These are phyloP conservation scores for Lepidothrix coronata DNA, from an alignment of 2,113 vertebrate genomes.

Conservation along the genomic window DNA sequence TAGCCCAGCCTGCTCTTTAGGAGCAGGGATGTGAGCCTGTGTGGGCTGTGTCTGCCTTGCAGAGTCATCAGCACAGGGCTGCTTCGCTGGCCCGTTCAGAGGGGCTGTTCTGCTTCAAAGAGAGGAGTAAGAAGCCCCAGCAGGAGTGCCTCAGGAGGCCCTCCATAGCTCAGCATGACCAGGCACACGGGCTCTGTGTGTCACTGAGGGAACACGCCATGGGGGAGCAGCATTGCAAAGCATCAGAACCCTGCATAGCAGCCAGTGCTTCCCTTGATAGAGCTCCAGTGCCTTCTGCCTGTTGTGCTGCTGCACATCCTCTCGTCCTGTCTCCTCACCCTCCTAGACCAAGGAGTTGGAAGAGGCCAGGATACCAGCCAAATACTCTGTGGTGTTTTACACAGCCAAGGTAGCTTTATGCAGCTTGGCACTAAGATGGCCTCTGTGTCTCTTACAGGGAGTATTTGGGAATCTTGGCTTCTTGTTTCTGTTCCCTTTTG, in stretches of 20 bases:
- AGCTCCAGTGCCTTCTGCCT: slow-evolving; percentile 9
- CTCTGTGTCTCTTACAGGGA: background rate
- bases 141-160: background rate
- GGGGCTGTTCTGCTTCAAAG: background rate
- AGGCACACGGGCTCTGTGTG: accelerated
- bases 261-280: background rate
- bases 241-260: background rate
- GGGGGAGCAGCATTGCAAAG: slow-evolving; percentile 21
- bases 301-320: background rate
- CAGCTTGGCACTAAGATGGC: background rate
- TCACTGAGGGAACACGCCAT: background rate
- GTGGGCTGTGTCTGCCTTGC: background rate
- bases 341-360: background rate
- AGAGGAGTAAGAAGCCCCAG: background rate
- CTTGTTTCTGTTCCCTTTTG: background rate
- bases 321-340: background rate
- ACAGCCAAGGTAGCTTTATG: background rate
- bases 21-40: background rate
- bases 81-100: background rate
- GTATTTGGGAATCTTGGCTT: slow-evolving; percentile 23
- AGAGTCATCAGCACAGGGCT: background rate
- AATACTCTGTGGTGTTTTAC: background rate
- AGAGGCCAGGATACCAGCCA: background rate
- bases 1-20: background rate
- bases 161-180: accelerated